Base-by-base conservation (phyloP, 2,888 invertebrate species). In the Hypselothyrea guttata region DNA sequence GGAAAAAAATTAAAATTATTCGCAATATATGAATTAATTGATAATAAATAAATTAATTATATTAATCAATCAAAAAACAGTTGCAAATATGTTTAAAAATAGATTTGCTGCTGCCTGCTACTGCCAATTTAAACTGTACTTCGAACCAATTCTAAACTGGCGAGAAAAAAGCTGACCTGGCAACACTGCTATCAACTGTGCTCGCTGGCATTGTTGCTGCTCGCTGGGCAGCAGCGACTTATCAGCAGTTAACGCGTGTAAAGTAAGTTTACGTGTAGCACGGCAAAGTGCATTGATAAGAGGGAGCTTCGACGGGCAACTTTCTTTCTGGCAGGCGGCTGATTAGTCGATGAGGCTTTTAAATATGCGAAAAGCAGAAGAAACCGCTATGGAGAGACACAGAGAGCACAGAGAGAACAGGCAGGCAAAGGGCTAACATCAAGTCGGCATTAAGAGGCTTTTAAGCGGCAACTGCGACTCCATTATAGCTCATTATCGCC, bases 401-500 rank as follows among this genome's bases (percentile, higher is more conserved):
- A 22, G 3, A 7, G 22, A 46, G 40, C 16, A 34, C 15, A 15
- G 8, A 33, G 40, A 9, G 40, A 40, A 38, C 11, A 53, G 37
- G 22, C 27, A 22, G 46, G 46, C 54, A 38, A 67, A 61, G 71
- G 73, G 68, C 49, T 42, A 44, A 35, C 31, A 47, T 52, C 13
- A 49, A 45, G 47, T n/a, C 51, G 55, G 59, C 74, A 69, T 69
- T 81, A 82, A 78, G 77, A 78, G 62, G 51, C 75, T 84, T 76
- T 77, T 69, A 79, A 72, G 63, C 62, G 58, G 49, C 48, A 57
- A 54, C 49, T 48, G 53, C 79, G 78, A 81, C 87, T 83, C 88
- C 88, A 88, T 89, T 89, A 89, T 88, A 87, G 84, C 89, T 89
- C 89, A 89, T 89, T 89, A 89, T 89, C 88, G 89, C 89, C 88